These are phyloP conservation scores for Peucedramus taeniatus DNA, from an alignment of 2,113 vertebrate genomes.

Conservation along the genomic window DNA sequence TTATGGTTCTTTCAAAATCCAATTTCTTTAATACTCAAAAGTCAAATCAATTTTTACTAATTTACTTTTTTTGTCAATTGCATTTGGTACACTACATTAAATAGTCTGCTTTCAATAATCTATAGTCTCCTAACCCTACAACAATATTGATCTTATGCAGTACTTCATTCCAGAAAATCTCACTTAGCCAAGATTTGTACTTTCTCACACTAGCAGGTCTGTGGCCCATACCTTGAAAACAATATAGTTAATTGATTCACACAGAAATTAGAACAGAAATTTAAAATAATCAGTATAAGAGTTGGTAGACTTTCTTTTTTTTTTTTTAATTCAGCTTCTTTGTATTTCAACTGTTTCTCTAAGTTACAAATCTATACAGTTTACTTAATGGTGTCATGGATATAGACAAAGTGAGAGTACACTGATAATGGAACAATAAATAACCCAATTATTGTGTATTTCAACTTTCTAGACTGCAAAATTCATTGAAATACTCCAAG, in stretches of 20 bases:
- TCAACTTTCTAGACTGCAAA: neutral
- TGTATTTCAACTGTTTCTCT: neutral
- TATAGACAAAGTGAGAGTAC: neutral
- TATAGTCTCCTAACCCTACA: neutral
- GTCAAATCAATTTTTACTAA: neutral
- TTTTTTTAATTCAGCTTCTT: neutral
- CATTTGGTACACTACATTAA: slow-evolving; percentile 11
- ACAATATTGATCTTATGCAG: neutral
- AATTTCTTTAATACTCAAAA: slow-evolving; percentile 10
- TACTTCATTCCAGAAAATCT: neutral
- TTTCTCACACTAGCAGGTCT: neutral
- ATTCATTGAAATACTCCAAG: neutral
- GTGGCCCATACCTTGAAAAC: neutral
- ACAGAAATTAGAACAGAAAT: neutral
- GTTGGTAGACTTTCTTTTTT: neutral
- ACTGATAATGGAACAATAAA: neutral
- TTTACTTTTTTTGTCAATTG: slow-evolving; percentile 13
- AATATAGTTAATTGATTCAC: neutral
- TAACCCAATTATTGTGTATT: neutral
- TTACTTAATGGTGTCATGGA: neutral
- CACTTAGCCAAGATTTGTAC: neutral
- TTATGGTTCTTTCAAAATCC: neutral
- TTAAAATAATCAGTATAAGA: neutral
- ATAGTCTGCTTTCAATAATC: neutral
- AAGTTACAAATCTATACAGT: neutral